Conservation (phyloP, 2,113 vertebrate genomes). For the Hucho hucho region DNA sequence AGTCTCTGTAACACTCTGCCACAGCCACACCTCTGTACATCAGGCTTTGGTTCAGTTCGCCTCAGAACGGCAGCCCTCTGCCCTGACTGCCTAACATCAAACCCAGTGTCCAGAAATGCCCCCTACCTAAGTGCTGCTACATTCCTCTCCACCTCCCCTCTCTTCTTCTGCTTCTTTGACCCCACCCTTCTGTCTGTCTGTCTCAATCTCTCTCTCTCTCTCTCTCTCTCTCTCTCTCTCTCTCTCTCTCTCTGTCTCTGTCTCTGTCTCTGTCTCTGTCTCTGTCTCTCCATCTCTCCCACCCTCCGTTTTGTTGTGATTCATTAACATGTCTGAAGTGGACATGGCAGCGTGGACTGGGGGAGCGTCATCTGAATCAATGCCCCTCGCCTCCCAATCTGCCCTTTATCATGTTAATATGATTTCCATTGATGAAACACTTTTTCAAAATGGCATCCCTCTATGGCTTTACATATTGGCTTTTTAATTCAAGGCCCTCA, state of each 20-base stretch:
- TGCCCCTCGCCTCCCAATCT: slow-evolving; percentile 65
- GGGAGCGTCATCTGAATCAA: slow-evolving; percentile 61
- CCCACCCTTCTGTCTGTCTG: not conserved
- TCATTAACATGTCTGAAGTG: slow-evolving; percentile 70
- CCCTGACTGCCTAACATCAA: not conserved
- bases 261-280: not conserved
- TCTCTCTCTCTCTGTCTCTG: not conserved
- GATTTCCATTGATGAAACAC: slow-evolving; percentile 75
- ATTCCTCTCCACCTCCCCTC: slow-evolving; percentile 5
- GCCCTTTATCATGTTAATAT: slow-evolving; percentile 80
- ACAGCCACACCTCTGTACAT: not conserved
- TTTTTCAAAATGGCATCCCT: slow-evolving; percentile 73
- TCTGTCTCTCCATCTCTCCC: slow-evolving; percentile 11
- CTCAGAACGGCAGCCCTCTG: not conserved
- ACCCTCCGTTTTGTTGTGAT: slow-evolving; percentile 38
- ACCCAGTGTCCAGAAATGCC: not conserved
- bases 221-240: not conserved
- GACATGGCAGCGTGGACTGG: slow-evolving; percentile 35
- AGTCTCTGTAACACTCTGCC: not conserved
- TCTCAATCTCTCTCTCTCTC: not conserved
- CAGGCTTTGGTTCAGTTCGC: not conserved
- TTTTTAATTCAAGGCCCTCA: slow-evolving; percentile 65
- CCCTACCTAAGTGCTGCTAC: not conserved
- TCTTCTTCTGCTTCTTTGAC: not conserved
- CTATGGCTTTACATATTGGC: slow-evolving; percentile 73